Evolutionary conservation across 1,140 invertebrate genomes (phyloP), one percentile per base, ranked within the genome.

Genomic region (Eurytemora carolleeae): DNA sequence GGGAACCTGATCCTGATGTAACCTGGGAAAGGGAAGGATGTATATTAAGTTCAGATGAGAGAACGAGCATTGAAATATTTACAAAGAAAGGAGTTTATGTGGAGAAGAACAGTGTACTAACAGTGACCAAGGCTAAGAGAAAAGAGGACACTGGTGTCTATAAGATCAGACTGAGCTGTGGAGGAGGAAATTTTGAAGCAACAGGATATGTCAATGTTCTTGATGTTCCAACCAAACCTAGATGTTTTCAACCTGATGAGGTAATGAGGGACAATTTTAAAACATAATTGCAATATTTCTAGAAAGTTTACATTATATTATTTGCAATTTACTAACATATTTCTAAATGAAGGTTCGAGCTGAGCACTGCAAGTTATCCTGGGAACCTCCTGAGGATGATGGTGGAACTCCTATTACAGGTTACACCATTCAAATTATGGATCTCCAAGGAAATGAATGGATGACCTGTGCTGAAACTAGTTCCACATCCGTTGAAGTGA

Each of bases 371-470:
- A 94, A 83, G 55, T 81, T 99, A 53, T 84, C 86, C 70, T 99
- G 96, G 96, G 80, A 90, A 66, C 84, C 84, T 72, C 95, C 96
- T 2, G 82, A 86, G 65, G 95, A 98, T 70, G 84, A 85, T 72
- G 88, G 95, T 64, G 95, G 94, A 57, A 83, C 82, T 23, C 86
- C 89, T 54, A 83, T 96, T 62, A 90, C 87, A 60, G 91, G 94
- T 52, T 99, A 99, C 72, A 82, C 94, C 1, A 77, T 99, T 21
- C 95, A 99, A 73, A 98, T 98, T 70, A 90, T 95, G 84, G 89
- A 92, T 68, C 76, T 87, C 73, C 87, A 92, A 55, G 90, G 86
- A 22, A 88, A 88, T 21, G 78, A 87, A 65, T 94, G 89, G 89
- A 81, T 92, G 61, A 85, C 87, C 24, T 87, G 86, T 54, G 88